phyloP scores from a whole-genome alignment of 2,113 vertebrate genomes.

The Sinocyclocheilus anshuiensis region DNA sequence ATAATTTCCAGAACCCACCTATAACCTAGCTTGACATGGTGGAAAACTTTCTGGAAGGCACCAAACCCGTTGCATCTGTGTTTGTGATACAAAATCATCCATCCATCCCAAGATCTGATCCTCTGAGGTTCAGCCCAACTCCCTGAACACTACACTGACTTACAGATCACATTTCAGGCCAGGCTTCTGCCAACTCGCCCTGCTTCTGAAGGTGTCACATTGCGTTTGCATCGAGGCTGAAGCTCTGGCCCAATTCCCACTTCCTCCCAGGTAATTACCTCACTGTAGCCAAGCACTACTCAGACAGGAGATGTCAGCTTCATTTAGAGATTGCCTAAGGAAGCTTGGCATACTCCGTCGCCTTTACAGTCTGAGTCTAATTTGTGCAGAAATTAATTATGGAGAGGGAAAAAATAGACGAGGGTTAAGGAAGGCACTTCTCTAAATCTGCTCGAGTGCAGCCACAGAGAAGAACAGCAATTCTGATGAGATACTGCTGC shows the following conservation, averaged over 20 bases:
- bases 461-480: not conserved
- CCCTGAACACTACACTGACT: slow-evolving; percentile 39
- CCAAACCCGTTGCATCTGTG: slow-evolving; percentile 14
- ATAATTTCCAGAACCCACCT: not conserved
- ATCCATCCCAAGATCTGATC: slow-evolving; percentile 15
- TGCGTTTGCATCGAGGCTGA: slow-evolving; percentile 24
- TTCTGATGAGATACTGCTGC: slow-evolving; percentile 7
- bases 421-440: slow-evolving; percentile 30
- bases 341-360: slow-evolving; percentile 9
- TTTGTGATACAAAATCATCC: slow-evolving; percentile 33
- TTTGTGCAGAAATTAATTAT: slow-evolving; percentile 51
- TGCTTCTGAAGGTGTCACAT: slow-evolving; percentile 21
- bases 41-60: not conserved
- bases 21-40: not conserved
- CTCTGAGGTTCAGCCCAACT: not conserved
- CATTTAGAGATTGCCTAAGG: slow-evolving; percentile 48
- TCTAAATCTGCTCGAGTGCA: not conserved
- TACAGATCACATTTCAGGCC: slow-evolving; percentile 41
- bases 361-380: slow-evolving; percentile 47
- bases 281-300: slow-evolving; percentile 24
- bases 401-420: slow-evolving; percentile 37
- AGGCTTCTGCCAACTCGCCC: slow-evolving; percentile 29
- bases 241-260: slow-evolving; percentile 53
- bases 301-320: slow-evolving; percentile 53
- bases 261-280: slow-evolving; percentile 57